Conservation (phyloP, 2,888 invertebrate genomes). For the Uropetala carovei region DNA sequence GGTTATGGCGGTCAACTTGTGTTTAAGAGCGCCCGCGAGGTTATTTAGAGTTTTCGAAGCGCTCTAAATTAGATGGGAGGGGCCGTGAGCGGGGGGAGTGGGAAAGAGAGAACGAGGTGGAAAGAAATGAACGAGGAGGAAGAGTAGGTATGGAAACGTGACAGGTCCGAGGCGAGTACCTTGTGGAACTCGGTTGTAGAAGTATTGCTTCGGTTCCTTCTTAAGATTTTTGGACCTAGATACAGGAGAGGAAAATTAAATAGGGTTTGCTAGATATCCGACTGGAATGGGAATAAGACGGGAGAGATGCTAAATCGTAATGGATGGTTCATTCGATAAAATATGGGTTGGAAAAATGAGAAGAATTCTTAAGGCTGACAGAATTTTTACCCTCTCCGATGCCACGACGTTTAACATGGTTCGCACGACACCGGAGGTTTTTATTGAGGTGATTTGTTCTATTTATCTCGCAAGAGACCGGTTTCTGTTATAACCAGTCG, state of each 20-base stretch:
- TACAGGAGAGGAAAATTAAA: neutral
- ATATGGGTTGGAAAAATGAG: neutral
- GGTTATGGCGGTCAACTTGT: conserved; percentile 43
- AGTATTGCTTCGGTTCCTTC: neutral
- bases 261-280: neutral
- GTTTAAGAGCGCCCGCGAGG: conserved; percentile 61
- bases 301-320: neutral
- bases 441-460: conserved; percentile 32
- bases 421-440: neutral
- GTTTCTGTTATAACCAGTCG: conserved; percentile 24
- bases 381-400: neutral
- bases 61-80: conserved; percentile 62
- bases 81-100: neutral
- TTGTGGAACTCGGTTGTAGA: conserved; percentile 28
- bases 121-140: neutral
- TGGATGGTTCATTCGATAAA: neutral
- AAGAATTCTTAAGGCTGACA: neutral
- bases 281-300: neutral
- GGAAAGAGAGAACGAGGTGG: neutral
- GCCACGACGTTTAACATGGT: conserved; percentile 8
- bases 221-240: neutral
- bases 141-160: neutral
- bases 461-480: conserved; percentile 1
- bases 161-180: neutral
- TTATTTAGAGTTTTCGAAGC: conserved; percentile 56